These are phyloP conservation scores for Pangasius mekongensis DNA, from an alignment of 2,797 vertebrate genomes.

Conservation along the genomic window DNA sequence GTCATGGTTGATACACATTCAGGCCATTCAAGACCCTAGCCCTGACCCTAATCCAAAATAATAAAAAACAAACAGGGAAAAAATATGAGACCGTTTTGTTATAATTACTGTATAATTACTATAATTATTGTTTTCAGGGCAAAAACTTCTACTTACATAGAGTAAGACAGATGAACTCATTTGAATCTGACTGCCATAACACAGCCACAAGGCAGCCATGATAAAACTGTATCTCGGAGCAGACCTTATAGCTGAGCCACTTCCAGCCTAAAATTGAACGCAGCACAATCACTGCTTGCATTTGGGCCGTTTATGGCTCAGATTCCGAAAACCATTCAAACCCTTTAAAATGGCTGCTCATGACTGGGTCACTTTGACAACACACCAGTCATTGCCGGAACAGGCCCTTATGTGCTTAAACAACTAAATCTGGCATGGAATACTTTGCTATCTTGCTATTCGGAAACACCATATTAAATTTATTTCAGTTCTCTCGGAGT, in stretches of 20 bases:
- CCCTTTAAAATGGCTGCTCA: neutral
- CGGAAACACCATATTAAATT: neutral
- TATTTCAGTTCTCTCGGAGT: conserved; percentile 1
- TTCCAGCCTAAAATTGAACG: neutral
- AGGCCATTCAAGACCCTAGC: neutral
- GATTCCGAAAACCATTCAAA: neutral
- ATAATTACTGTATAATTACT: too few species aligned
- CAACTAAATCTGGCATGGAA: neutral
- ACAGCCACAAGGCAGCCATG: neutral
- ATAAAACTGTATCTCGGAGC: neutral
- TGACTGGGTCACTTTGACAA: neutral
- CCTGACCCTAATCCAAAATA: neutral
- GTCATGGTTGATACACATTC: neutral
- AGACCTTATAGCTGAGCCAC: neutral
- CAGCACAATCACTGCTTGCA: neutral
- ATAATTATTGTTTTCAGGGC: too few species aligned
- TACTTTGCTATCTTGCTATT: neutral
- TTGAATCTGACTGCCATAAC: neutral
- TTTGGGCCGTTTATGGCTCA: neutral
- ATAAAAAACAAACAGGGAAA: neutral
- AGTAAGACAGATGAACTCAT: neutral
- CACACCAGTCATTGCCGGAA: neutral
- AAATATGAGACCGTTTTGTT: neutral
- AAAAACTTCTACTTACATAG: neutral
- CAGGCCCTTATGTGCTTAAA: too few species aligned